These are phyloP conservation scores for Pontoporia blainvillei DNA, from an alignment of 2,113 vertebrate species.

Conservation along the genomic window DNA sequence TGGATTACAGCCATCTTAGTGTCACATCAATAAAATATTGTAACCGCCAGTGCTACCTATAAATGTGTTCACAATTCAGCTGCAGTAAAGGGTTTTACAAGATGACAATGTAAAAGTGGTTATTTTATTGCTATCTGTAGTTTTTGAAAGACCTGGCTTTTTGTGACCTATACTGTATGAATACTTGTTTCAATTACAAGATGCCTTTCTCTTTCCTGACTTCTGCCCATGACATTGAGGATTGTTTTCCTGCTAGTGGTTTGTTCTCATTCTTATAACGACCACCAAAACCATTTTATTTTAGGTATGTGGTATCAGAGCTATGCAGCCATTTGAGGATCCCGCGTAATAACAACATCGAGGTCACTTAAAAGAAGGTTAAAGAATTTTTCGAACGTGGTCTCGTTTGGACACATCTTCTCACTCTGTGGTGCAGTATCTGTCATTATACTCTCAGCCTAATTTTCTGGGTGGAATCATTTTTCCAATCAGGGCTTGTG, in stretches of 20 bases:
- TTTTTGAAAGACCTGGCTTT: background rate
- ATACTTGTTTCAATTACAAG: background rate
- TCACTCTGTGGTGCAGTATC: background rate
- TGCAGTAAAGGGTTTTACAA: background rate
- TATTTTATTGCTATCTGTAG: background rate
- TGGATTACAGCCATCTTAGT: background rate
- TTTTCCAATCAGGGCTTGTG: background rate
- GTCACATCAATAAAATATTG: background rate
- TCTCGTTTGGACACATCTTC: background rate
- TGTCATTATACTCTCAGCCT: background rate
- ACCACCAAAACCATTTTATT: background rate
- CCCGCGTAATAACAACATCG: background rate
- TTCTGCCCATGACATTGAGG: background rate
- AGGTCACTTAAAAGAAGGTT: background rate
- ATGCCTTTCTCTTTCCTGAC: background rate
- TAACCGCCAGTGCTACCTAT: background rate
- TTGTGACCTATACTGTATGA: background rate
- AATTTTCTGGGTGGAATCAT: background rate
- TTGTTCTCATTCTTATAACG: background rate
- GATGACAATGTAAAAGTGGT: background rate
- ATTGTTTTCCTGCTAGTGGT: background rate
- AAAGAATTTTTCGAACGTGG: background rate
- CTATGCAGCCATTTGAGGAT: background rate
- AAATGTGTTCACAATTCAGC: background rate
- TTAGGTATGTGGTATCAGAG: background rate